These are phyloP conservation scores for Chrysodeixis includens DNA, from an alignment of 2,888 invertebrate species.

Conservation along the genomic window DNA sequence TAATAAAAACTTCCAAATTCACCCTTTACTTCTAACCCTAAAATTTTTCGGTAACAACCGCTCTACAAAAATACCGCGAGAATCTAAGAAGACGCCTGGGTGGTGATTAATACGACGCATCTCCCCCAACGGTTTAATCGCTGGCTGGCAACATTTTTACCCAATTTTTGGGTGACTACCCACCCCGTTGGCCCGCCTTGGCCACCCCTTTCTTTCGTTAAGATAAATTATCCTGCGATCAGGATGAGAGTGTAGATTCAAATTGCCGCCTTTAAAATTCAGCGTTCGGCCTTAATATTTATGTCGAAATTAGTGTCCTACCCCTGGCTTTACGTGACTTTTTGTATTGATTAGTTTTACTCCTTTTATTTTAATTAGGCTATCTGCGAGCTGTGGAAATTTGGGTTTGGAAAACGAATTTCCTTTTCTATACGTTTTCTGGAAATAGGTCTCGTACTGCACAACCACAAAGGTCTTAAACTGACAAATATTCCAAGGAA, in stretches of 20 bases:
- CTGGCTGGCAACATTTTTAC: slow-evolving; percentile 89
- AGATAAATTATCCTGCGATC: slow-evolving; percentile 89
- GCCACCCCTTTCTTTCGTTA: slow-evolving; percentile 89
- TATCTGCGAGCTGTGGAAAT: neutral
- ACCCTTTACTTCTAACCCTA: neutral
- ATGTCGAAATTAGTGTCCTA: slow-evolving; percentile 74
- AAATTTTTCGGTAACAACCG: slow-evolving; percentile 46
- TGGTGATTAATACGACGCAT: slow-evolving; percentile 90
- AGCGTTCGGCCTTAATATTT: slow-evolving; percentile 86
- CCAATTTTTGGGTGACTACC: slow-evolving; percentile 85
- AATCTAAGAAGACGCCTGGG: slow-evolving; percentile 86
- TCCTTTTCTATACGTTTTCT: too few species aligned
- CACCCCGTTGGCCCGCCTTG: slow-evolving; percentile 66
- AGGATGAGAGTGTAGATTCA: slow-evolving; percentile 89
- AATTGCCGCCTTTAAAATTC: slow-evolving; percentile 89
- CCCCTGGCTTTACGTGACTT: slow-evolving; percentile 69
- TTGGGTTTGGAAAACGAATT: neutral
- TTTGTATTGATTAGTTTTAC: slow-evolving; percentile 44
- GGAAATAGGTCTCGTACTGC: too few species aligned
- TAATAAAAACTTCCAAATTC: neutral
- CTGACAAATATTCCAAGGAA: too few species aligned
- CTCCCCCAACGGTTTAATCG: slow-evolving; percentile 89
- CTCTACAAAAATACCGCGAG: slow-evolving; percentile 74
- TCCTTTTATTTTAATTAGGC: slow-evolving; percentile 39
- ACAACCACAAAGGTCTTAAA: too few species aligned